Evolutionary conservation across 2,797 vertebrate species (phyloP).

Genomic region (Eupleurogrammus muticus): DNA sequence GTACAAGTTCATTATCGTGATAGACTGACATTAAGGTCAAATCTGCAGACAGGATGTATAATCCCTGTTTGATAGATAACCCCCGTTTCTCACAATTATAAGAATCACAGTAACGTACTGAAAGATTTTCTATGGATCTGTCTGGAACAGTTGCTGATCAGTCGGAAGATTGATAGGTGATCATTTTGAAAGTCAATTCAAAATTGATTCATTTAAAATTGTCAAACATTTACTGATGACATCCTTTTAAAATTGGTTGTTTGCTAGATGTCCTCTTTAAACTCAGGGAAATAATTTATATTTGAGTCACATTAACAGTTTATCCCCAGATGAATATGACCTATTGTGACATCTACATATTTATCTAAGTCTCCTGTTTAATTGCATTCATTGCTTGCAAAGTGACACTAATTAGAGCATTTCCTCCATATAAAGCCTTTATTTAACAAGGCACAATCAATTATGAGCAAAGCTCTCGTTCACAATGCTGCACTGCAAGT

Average conservation of each 20-base stretch:
- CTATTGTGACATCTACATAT: conserved; percentile 38
- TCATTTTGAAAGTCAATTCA: background rate
- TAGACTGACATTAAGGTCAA: conserved; percentile 51
- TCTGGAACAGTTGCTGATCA: background rate
- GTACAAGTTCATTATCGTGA: conserved; percentile 68
- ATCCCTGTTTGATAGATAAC: conserved; percentile 46
- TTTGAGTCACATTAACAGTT: conserved; percentile 24
- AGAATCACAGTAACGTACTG: background rate
- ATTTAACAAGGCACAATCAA: too few species aligned
- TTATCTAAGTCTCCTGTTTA: conserved; percentile 25
- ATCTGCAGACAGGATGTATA: conserved; percentile 39
- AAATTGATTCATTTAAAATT: background rate
- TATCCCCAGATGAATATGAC: conserved; percentile 32
- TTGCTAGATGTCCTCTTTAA: background rate
- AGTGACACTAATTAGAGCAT: conserved; percentile 51
- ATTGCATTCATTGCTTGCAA: conserved; percentile 46
- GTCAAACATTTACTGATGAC: background rate
- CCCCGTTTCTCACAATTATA: conserved; percentile 12
- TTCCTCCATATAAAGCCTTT: background rate
- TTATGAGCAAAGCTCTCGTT: too few species aligned
- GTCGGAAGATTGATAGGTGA: conserved; percentile 7
- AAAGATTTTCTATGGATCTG: background rate
- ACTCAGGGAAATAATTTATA: background rate
- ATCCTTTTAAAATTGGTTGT: background rate
- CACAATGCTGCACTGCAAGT: too few species aligned